phyloP scores from a whole-genome alignment of 2,797 vertebrate species.

The Pangasius sanitwongsei region DNA sequence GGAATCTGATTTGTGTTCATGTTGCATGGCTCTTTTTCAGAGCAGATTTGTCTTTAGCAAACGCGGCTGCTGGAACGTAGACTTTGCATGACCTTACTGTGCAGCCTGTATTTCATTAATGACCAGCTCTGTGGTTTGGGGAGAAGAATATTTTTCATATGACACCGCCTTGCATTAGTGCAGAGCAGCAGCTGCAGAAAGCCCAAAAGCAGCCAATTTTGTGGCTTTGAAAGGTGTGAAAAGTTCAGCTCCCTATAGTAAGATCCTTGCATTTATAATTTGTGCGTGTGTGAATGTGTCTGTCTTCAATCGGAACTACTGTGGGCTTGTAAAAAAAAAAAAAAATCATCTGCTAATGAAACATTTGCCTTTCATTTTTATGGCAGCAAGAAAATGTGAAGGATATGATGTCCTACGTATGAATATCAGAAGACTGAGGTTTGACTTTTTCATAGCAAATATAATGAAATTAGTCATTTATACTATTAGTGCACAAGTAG shows the following conservation, averaged over 20 bases:
- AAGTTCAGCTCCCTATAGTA: constrained; percentile 93
- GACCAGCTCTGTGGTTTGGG: constrained; percentile 88
- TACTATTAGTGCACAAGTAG: neutral
- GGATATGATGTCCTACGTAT: constrained; percentile 57
- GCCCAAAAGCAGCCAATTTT: constrained; percentile 88
- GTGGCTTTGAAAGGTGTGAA: constrained; percentile 93
- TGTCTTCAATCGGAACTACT: constrained; percentile 76
- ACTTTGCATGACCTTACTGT: constrained; percentile 95
- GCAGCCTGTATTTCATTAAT: constrained; percentile 98
- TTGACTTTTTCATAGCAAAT: constrained; percentile 14
- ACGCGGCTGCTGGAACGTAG: constrained; percentile 95
- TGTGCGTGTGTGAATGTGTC: constrained; percentile 55
- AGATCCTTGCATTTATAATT: constrained; percentile 82
- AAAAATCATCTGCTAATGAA: constrained; percentile 75
- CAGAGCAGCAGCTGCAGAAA: constrained; percentile 92
- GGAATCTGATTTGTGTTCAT: constrained; percentile 92
- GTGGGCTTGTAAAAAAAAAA: constrained; percentile 68
- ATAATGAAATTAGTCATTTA: neutral
- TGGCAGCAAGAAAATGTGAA: constrained; percentile 71
- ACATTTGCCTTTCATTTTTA: constrained; percentile 74
- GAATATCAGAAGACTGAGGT: constrained; percentile 1
- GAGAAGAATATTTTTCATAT: constrained; percentile 98
- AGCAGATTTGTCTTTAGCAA: constrained; percentile 82
- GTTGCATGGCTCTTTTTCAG: constrained; percentile 86
- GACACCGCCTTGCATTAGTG: constrained; percentile 89